Evolutionary conservation across 2,888 invertebrate species (phyloP), one percentile per base, ranked within the genome.

Genomic region (Clivina fossor): DNA sequence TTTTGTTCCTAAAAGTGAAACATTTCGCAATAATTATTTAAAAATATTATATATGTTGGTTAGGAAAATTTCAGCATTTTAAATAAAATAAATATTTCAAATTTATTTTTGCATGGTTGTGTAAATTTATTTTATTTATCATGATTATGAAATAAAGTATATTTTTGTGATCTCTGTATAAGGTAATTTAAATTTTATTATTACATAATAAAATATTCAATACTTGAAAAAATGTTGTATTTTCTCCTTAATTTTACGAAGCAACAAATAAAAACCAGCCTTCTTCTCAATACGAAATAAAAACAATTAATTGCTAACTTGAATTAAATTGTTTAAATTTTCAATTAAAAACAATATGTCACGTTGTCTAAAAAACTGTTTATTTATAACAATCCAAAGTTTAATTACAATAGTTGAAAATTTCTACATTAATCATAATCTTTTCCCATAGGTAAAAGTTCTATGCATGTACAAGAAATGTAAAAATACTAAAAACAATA

Each of bases 381-480:
- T n/a, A n/a, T n/a, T n/a, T n/a, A n/a, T n/a, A n/a, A n/a, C n/a
- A n/a, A n/a, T n/a, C n/a, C n/a, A n/a, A n/a, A n/a, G n/a, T n/a
- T n/a, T n/a, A n/a, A n/a, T n/a, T n/a, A n/a, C n/a, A n/a, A n/a
- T n/a, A n/a, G n/a, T n/a, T n/a, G n/a, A n/a, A n/a, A n/a, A n/a
- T n/a, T n/a, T n/a, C n/a, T n/a, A n/a, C n/a, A n/a, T n/a, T n/a
- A n/a, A n/a, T n/a, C n/a, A n/a, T n/a, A n/a, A n/a, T 28, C 19
- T 26, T 4, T 19, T 5, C 2, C 68, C 69, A 61, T 73, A 73
- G 3, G 62, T 61, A 68, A 73, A 76, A 16, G 70, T 73, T 48
- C 66, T 69, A 68, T 77, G 77, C 76, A 79, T 76, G 62, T 74
- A 78, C 2, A 74, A 71, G 66, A 78, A 78, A 66, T 79, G 77